Conservation (phyloP, 2,888 invertebrate species). For the Eurois occulta region DNA sequence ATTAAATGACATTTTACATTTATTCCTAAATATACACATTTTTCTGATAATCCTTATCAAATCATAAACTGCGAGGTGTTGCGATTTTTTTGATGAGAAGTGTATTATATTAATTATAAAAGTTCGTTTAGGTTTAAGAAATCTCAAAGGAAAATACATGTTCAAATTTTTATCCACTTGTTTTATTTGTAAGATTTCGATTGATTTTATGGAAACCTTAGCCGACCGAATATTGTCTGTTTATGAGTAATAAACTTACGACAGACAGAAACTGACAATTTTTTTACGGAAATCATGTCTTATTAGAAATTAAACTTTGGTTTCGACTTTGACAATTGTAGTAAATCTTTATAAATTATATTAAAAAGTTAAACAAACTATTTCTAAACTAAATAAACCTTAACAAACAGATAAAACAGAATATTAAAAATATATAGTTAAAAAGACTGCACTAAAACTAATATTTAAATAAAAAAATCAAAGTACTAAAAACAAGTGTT, state of each 20-base stretch:
- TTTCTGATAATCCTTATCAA: no score
- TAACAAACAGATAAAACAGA: background rate
- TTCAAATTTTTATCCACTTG: background rate
- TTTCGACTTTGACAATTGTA: background rate
- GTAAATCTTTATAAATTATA: background rate
- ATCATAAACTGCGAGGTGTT: no score
- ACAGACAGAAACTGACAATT: background rate
- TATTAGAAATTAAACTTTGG: background rate
- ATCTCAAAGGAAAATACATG: background rate
- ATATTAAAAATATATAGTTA: background rate
- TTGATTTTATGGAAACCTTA: background rate
- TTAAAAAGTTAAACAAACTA: background rate
- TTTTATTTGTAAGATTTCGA: background rate
- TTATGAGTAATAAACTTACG: no score
- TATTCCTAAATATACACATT: no score
- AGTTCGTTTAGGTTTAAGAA: background rate
- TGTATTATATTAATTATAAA: no score
- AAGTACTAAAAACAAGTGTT: constrained; percentile 26
- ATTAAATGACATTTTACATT: no score
- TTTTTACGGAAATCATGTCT: background rate
- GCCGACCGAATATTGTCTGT: no score
- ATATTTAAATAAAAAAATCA: background rate
- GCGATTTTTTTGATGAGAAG: no score
- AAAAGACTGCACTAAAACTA: background rate
- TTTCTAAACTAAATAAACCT: background rate